phyloP scores from a whole-genome alignment of 2,888 invertebrate genomes.

The Atrina japonica region DNA sequence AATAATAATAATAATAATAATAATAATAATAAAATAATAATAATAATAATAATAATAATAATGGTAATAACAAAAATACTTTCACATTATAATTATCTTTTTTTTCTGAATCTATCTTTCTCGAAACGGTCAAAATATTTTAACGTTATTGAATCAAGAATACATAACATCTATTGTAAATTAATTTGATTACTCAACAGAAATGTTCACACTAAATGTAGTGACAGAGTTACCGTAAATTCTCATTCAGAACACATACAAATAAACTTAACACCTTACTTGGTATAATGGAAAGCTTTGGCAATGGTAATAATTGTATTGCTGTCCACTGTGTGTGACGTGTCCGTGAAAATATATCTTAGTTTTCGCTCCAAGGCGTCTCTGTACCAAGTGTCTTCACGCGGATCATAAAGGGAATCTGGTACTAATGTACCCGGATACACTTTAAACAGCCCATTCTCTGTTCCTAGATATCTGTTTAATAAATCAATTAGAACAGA shows the following conservation, averaged over 20 bases:
- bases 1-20: too few species aligned
- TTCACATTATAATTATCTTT: too few species aligned
- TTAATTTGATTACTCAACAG: background rate
- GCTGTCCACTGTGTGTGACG: background rate
- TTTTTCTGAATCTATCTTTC: too few species aligned
- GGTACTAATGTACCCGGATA: constrained; percentile 38
- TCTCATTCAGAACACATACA: too few species aligned
- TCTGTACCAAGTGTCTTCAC: constrained; percentile 40
- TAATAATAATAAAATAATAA: too few species aligned
- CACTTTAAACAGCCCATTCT: constrained; percentile 39
- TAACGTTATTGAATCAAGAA: too few species aligned
- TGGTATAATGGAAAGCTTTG: constrained; percentile 34
- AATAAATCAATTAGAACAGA: too few species aligned
- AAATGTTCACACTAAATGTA: background rate
- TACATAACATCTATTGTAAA: too few species aligned
- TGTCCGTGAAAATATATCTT: constrained; percentile 23
- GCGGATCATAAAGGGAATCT: constrained; percentile 35
- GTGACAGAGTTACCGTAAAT: too few species aligned
- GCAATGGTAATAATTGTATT: constrained; percentile 29
- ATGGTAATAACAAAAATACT: too few species aligned
- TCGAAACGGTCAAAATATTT: too few species aligned
- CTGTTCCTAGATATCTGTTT: constrained; percentile 41
- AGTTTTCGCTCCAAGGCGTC: constrained; percentile 12
- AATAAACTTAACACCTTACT: constrained; percentile 18
- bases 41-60: too few species aligned